Evolutionary conservation across 2,888 invertebrate species (phyloP), one percentile per base, ranked within the genome.

Genomic region (Galerucella pusilla): DNA sequence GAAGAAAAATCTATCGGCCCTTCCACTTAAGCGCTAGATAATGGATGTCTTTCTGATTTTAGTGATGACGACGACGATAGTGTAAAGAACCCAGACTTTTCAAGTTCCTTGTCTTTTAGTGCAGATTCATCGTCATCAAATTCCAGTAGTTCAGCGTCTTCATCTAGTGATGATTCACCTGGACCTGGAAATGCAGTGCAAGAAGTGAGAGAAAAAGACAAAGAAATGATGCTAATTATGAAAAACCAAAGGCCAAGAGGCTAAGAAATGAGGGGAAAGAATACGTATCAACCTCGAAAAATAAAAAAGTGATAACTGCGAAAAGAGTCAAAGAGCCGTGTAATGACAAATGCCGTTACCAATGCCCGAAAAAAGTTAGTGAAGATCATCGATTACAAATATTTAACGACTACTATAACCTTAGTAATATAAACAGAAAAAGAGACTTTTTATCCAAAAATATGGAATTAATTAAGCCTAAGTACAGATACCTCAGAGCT

Each of bases 391-490:
- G 68, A 28, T 67, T 67, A 28, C 46, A n/a, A 46, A 49, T 67
- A 20, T 68, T 68, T 35, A 68, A 68, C 54, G 68, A 68, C 49
- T 68, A 68, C 54, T 54, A 68, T n/a, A 54, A 54, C 42, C 68
- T 68, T 52, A 68, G 68, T 54, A 68, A 28, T 54, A 68, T 68
- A 14, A 54, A 20, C 46, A 68, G 68, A 68, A 68, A 68, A 45
- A 20, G 54, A 25, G 68, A 68, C 54, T 54, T 66, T 68, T 68
- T 68, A 54, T 68, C 68, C 11, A 68, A 68, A 35, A 49, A 68
- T 28, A 68, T 54, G 68, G 54, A 68, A 20, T 54, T 68, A 68
- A 54, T 68, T 52, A 54, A 12, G 20, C 68, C 68, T 16, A 68
- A 54, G 42, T 49, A 68, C 54, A n/a, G 68, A 28, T 68, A 68